phyloP scores from a whole-genome alignment of 2,797 vertebrate species.

The Phalloptychus januarius region DNA sequence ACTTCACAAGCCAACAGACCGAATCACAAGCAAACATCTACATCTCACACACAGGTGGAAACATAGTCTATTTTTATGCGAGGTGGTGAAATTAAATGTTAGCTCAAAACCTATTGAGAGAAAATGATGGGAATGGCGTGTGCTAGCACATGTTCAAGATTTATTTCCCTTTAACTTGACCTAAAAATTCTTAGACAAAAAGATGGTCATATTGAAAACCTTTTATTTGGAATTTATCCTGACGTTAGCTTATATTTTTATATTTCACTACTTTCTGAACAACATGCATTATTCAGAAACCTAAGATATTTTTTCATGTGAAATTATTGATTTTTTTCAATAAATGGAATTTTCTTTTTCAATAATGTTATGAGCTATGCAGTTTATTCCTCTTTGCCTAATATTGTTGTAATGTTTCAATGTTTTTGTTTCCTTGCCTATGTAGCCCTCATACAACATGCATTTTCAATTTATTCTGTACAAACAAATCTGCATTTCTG shows the following conservation, averaged over 20 bases:
- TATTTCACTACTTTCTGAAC: background rate
- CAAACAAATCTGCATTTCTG: background rate
- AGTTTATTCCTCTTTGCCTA: background rate
- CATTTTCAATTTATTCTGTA: background rate
- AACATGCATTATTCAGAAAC: background rate
- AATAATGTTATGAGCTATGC: background rate
- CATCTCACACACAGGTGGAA: constrained; percentile 19
- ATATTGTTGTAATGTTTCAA: background rate
- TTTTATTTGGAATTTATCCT: background rate
- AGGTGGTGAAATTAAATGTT: constrained; percentile 20
- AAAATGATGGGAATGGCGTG: background rate
- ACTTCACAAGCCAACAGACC: constrained; percentile 10
- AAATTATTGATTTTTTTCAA: background rate
- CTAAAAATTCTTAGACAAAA: background rate
- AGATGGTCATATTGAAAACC: background rate
- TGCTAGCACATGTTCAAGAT: background rate
- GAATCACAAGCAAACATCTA: constrained; percentile 22
- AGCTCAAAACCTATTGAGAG: background rate
- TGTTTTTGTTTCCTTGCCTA: background rate
- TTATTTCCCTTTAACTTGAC: background rate
- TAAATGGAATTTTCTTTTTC: background rate
- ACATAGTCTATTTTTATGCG: constrained; percentile 14
- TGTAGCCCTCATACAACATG: too few relatives aligned
- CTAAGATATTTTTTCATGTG: background rate
- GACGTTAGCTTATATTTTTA: background rate